Evolutionary conservation across 2,797 vertebrate genomes (phyloP).

Genomic region (Lycodopsis pacificus): DNA sequence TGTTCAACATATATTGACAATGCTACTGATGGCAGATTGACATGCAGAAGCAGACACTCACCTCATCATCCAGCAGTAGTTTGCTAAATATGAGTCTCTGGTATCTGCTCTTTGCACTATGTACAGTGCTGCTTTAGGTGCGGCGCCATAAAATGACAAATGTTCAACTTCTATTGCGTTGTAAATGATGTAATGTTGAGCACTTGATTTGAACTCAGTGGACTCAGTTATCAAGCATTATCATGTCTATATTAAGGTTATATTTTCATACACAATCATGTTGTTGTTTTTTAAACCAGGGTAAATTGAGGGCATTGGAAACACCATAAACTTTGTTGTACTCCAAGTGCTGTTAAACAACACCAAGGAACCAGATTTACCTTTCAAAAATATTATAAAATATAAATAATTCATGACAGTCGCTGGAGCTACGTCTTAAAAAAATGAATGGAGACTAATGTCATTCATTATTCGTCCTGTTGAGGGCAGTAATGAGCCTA

Average conservation of each 20-base stretch:
- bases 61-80: slow-evolving; percentile 50
- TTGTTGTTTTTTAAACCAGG: too few relatives aligned
- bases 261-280: not conserved
- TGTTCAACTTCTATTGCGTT: slow-evolving; percentile 37
- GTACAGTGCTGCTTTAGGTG: slow-evolving; percentile 12
- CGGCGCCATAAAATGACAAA: slow-evolving; percentile 36
- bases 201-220: not conserved
- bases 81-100: not conserved
- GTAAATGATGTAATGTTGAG: slow-evolving; percentile 14
- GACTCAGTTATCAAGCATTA: not conserved
- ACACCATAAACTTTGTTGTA: not conserved
- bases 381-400: not conserved
- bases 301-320: not conserved
- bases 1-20: not conserved
- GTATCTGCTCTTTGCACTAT: slow-evolving; percentile 3
- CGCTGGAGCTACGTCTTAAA: not conserved
- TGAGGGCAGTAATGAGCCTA: not conserved
- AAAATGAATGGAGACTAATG: not conserved
- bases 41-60: slow-evolving; percentile 12
- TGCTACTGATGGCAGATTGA: not conserved
- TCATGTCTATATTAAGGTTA: not conserved
- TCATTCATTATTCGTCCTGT: not conserved
- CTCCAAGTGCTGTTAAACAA: not conserved
- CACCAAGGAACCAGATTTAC: not conserved
- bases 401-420: not conserved